Conservation (phyloP, 1,140 invertebrate genomes). For the Melitaea cinxia region DNA sequence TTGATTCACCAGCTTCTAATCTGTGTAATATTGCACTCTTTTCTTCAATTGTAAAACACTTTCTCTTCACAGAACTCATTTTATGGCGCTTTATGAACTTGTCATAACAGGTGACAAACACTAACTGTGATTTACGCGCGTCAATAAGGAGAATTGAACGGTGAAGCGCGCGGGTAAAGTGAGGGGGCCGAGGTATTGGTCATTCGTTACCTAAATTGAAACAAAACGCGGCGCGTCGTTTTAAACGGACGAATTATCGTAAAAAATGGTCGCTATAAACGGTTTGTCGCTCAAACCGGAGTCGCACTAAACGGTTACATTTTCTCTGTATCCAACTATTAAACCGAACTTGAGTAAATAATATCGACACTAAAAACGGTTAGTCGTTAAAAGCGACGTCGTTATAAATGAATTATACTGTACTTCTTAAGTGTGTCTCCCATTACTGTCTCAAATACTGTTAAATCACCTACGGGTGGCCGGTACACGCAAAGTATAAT, state of each 20-base stretch:
- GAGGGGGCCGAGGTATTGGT: background rate
- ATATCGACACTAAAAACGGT: constrained; percentile 22
- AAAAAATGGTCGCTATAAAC: background rate
- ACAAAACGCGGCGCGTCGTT: background rate
- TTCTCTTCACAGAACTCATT: constrained; percentile 22
- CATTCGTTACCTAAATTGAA: background rate
- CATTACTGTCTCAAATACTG: background rate
- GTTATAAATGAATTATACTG: constrained; percentile 26
- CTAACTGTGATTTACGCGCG: background rate
- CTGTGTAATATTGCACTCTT: constrained; percentile 23
- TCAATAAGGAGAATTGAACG: constrained; percentile 7
- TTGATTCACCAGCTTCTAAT: constrained; percentile 21
- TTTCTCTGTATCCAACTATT: background rate
- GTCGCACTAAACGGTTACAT: constrained; percentile 23
- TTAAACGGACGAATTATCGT: background rate
- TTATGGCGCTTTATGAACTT: background rate
- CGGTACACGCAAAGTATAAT: too few species aligned
- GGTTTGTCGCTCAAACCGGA: background rate
- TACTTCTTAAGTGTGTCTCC: constrained; percentile 1
- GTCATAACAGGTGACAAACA: too few species aligned
- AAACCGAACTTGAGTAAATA: constrained; percentile 7
- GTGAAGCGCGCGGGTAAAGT: too few species aligned
- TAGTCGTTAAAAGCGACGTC: constrained; percentile 3
- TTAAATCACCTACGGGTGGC: background rate
- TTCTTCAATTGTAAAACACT: constrained; percentile 19